Base-by-base conservation (phyloP, 2,797 vertebrate species). In the Cetoscarus ocellatus region DNA sequence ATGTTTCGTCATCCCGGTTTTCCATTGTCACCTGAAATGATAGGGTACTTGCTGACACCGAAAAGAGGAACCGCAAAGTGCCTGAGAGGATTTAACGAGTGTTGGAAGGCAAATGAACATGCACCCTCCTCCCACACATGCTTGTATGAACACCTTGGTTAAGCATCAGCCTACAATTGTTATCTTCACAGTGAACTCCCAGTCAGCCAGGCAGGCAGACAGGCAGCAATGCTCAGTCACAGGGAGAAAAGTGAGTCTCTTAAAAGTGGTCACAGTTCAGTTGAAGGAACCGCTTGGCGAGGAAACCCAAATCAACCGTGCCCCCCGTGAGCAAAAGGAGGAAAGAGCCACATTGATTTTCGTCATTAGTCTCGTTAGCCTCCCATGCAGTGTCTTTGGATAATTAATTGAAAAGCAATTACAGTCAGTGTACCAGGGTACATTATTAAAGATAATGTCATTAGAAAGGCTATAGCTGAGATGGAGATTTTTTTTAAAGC, bases 351-450 rank as follows among this genome's bases (percentile, higher is more conserved):
- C 73, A 88, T 89, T 82, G 82, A 85, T 90, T 86, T 89, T 81
- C 62, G 67, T 78, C 81, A 85, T 88, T 80, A 66, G 86, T 80
- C 73, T 75, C 66, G 42, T 83, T 83, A 76, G 73, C 59, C 77
- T 84, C 60, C 73, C 55, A 82, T 80, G 77, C 85, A 82, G 67
- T 64, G 72, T 90, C 82, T 80, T 50, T 77, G 75, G 86, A 86
- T 92, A 92, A 92, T 92, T 91, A 92, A 92, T 90, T 89, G 72
- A 92, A 88, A 71, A 61, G 86, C 87, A 90, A 88, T 93, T 92
- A 90, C 77, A 85, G 70, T 65, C 80, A 82, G 66, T 82, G 75
- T 84, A 82, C 88, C 86, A 57, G 7, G 53, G 79, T 82, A 79
- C 75, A 79, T 91, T 90, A 87, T 88, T 90, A 88, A 92, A 84